Percentiles rank a stretch among this genome's conserved stretches.
Evolutionary conservation across 2,888 invertebrate species (phyloP).

Genomic region (Electrophaes corylata): DNA sequence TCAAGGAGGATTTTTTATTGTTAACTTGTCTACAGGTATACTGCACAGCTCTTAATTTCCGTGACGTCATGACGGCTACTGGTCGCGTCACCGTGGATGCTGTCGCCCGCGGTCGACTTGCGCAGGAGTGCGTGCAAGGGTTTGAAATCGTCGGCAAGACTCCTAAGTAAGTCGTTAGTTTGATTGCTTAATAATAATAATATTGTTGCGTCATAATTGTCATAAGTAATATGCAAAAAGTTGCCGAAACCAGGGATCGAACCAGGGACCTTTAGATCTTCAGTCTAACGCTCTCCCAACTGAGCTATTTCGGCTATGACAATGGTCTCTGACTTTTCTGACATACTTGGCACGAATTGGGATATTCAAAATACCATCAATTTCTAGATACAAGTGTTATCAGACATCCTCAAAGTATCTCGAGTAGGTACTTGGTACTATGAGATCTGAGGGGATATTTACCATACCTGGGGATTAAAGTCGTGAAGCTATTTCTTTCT

Average conservation of each 20-base stretch:
- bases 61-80: constrained; percentile 97
- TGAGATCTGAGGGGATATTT: too few relatives aligned
- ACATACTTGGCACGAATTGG: too few relatives aligned
- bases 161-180: constrained; percentile 66
- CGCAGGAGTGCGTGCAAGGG: constrained; percentile 87
- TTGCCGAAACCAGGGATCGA: constrained; percentile 54
- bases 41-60: constrained; percentile 95
- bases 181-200: too few relatives aligned
- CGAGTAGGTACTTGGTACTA: too few relatives aligned
- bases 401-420: too few relatives aligned
- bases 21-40: constrained; percentile 84
- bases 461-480: too few relatives aligned
- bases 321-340: background rate
- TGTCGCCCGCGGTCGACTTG: constrained; percentile 86
- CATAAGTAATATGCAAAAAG: constrained; percentile 5
- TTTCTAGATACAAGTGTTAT: too few relatives aligned
- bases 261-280: constrained; percentile 56
- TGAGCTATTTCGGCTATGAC: constrained; percentile 44
- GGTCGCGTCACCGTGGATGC: constrained; percentile 94
- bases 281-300: constrained; percentile 55
- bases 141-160: constrained; percentile 88
- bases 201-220: too few relatives aligned
- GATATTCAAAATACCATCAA: background rate
- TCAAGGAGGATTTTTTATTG: too few relatives aligned
- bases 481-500: too few relatives aligned